phyloP scores from a whole-genome alignment of 35 echinoderm and acorn worm species.

The Heliocidaris erythrogramma region DNA sequence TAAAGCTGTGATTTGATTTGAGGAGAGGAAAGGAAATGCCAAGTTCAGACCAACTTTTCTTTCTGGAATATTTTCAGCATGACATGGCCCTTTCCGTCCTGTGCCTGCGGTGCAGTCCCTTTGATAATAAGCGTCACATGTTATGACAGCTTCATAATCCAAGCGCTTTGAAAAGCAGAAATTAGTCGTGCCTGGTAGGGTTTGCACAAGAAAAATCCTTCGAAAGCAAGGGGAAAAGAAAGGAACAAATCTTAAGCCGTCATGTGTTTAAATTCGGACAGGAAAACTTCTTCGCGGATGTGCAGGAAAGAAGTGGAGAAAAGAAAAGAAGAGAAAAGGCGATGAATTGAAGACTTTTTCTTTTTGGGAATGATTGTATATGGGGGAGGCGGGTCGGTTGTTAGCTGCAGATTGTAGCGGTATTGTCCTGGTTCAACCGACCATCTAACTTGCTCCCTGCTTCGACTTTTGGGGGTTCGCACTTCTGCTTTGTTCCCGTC shows the following conservation, averaged over 20 bases:
- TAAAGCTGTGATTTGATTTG: background rate
- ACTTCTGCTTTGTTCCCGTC: background rate
- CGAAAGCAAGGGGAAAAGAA: background rate
- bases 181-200: slow-evolving; percentile 30
- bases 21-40: background rate
- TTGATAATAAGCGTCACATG: slow-evolving; percentile 30
- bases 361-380: background rate
- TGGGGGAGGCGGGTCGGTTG: background rate
- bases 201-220: slow-evolving; percentile 19
- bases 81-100: background rate
- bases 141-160: slow-evolving; percentile 39
- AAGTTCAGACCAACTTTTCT: slow-evolving; percentile 11
- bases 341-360: background rate
- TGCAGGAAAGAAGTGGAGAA: background rate
- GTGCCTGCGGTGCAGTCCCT: background rate
- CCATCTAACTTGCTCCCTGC: background rate
- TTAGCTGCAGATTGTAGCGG: slow-evolving; percentile 20
- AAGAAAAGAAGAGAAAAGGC: background rate
- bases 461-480: background rate
- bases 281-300: slow-evolving; percentile 20
- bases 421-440: slow-evolving; percentile 16
- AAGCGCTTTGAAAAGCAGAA: slow-evolving; percentile 35
- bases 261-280: slow-evolving; percentile 17
- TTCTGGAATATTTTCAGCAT: slow-evolving; percentile 5
- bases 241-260: background rate